Conservation (phyloP, 2,797 vertebrate genomes). For the Parauchenoglanis punctatus region DNA sequence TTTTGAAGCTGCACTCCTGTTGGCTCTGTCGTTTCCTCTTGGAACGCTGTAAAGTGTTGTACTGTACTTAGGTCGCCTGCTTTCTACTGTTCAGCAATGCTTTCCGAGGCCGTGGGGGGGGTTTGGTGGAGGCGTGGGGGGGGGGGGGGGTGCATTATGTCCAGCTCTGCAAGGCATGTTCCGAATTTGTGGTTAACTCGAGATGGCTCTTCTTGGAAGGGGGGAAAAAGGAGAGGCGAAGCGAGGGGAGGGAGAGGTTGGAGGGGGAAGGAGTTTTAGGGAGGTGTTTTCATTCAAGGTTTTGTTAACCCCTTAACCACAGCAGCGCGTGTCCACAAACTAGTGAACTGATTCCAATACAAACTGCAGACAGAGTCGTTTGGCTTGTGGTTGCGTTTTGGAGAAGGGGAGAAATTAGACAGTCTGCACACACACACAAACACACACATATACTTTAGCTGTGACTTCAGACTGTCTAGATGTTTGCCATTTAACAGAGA, state of each 20-base stretch:
- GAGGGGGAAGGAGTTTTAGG: constrained; percentile 21
- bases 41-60: constrained; percentile 7
- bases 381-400: constrained; percentile 47
- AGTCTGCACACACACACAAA: constrained; percentile 14
- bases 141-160: constrained; percentile 10
- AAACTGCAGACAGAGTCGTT: constrained; percentile 52
- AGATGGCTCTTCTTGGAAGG: constrained; percentile 53
- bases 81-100: constrained; percentile 14
- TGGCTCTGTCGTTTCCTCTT: constrained; percentile 26
- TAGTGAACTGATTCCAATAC: constrained; percentile 51
- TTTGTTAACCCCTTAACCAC: constrained; percentile 64
- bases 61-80: constrained; percentile 21
- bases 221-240: constrained; percentile 19
- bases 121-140: not conserved
- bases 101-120: not conserved
- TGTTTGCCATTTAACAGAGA: constrained; percentile 23
- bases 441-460: constrained; percentile 12
- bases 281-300: constrained; percentile 55
- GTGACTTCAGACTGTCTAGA: constrained; percentile 2
- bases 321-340: constrained; percentile 51
- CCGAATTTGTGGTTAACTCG: constrained; percentile 63
- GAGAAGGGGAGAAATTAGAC: constrained; percentile 32
- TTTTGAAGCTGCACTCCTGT: constrained; percentile 5
- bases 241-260: not conserved
- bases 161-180: constrained; percentile 54